Evolutionary conservation across 1,140 invertebrate species (phyloP).

Genomic region (Stenopsyche tienmushanensis): DNA sequence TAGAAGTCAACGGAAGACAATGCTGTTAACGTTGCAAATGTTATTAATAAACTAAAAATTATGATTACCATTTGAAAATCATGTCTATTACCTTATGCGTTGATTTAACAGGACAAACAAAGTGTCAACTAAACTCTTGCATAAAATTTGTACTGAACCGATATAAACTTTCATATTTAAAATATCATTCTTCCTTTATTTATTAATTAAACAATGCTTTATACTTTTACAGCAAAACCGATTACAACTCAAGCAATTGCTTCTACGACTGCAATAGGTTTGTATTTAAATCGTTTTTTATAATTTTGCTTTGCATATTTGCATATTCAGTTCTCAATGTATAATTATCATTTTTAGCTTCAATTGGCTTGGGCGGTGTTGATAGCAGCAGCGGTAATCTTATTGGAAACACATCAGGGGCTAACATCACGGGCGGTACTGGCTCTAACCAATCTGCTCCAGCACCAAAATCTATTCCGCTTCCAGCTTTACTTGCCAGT

Average conservation of each 20-base stretch:
- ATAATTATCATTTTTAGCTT: conserved; percentile 17
- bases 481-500: conserved; percentile 71
- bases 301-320: background rate
- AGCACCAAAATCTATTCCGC: conserved; percentile 47
- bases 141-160: too few species aligned
- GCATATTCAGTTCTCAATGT: background rate
- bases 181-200: too few species aligned
- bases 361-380: conserved; percentile 32
- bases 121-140: too few species aligned
- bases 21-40: too few species aligned
- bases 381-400: conserved; percentile 12
- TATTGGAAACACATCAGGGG: background rate
- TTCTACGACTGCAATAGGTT: conserved; percentile 9
- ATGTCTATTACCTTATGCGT: too few species aligned
- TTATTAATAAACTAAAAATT: too few species aligned
- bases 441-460: conserved; percentile 10
- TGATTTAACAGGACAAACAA: too few species aligned
- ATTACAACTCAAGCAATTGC: background rate
- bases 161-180: too few species aligned
- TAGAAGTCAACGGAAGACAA: too few species aligned
- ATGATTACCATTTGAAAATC: too few species aligned
- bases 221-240: conserved; percentile 17
- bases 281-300: background rate
- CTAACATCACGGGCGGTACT: conserved; percentile 1
- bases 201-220: background rate